A percentile compares a stretch with the other conserved stretches of the same genome.
phyloP scores from a whole-genome alignment of 2,888 invertebrate species.

The Coleophora deauratella region DNA sequence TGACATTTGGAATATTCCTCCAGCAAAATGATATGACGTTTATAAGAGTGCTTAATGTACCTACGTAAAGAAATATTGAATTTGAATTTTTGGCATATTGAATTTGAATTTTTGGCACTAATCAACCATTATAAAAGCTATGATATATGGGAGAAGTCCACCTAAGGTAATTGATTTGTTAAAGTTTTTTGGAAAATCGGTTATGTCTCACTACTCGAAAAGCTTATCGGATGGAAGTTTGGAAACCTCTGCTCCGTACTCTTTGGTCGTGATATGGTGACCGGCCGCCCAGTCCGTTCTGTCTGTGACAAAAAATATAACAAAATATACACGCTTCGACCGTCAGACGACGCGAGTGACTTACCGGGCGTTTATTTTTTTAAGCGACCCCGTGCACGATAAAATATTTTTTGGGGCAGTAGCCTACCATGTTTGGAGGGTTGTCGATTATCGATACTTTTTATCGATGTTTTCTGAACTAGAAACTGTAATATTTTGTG shows the following conservation, averaged over 20 bases:
- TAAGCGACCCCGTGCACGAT: constrained; percentile 68
- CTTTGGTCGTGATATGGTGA: constrained; percentile 31
- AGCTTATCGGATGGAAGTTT: too few species aligned
- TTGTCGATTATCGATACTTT: constrained; percentile 27
- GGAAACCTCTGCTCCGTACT: constrained; percentile 25
- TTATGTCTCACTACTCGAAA: too few species aligned
- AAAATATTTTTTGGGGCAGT: constrained; percentile 72
- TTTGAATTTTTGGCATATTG: too few species aligned
- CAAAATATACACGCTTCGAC: constrained; percentile 33
- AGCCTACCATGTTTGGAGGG: constrained; percentile 35
- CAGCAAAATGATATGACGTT: too few species aligned
- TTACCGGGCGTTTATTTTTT: constrained; percentile 70
- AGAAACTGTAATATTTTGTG: neutral
- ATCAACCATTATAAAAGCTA: too few species aligned
- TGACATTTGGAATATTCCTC: too few species aligned
- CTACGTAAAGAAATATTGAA: too few species aligned
- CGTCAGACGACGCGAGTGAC: constrained; percentile 60
- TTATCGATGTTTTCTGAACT: constrained; percentile 14
- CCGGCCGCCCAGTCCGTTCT: constrained; percentile 41
- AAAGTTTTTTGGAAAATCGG: too few species aligned
- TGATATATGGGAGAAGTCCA: too few species aligned
- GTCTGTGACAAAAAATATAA: constrained; percentile 63
- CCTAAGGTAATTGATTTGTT: too few species aligned
- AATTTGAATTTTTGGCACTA: too few species aligned
- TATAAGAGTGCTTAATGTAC: too few species aligned